Base-by-base conservation (phyloP, 1,140 invertebrate genomes). In the Papilio glaucus region DNA sequence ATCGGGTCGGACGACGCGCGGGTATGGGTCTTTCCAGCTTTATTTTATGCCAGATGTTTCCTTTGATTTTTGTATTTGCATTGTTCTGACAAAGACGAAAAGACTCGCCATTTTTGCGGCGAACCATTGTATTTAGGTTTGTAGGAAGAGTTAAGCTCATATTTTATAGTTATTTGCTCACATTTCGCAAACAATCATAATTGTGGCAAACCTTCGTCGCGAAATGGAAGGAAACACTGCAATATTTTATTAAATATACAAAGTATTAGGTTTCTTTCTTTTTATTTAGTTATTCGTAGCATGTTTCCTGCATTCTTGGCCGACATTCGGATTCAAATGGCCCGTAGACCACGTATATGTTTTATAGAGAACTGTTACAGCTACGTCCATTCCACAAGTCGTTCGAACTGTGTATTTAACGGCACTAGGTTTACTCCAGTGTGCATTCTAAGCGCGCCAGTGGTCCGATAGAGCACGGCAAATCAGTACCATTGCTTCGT, bases 401-500 rank as follows among this genome's bases (percentile, higher is more conserved):
- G 12, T 61, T 7, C 13, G 29, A 61, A 61, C 60, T 61, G 60
- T 61, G 60, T 12, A 61, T 33, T 61, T 61, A 61, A 61, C 60
- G 60, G 60, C 60, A 61, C 29, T n/a, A 61, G 12, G 24, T 61
- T 37, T 33, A 61, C 60, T 29, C n/a, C 72, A 63, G 53, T 73
- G 67, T 65, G 26, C 61, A 29, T 67, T 41, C 41, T 74, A 26
- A 21, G 5, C 37, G 37, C 41, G 45, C 71, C 62, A 72, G 26
- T 74, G 65, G 67, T 78, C 78, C 67, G 73, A 78, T 72, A 65
- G 65, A 69, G 57, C 72, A 37, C 60, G 4, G 26, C 33, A 70
- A 75, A 80, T 80, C 45, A 63, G 67, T 70, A 68, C 68, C 76
- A 80, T 77, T 78, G 81, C 76, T 76, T 81, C 72, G 75, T 78